Conservation (phyloP, 1,140 invertebrate genomes). For the Drosophila repletoides region DNA sequence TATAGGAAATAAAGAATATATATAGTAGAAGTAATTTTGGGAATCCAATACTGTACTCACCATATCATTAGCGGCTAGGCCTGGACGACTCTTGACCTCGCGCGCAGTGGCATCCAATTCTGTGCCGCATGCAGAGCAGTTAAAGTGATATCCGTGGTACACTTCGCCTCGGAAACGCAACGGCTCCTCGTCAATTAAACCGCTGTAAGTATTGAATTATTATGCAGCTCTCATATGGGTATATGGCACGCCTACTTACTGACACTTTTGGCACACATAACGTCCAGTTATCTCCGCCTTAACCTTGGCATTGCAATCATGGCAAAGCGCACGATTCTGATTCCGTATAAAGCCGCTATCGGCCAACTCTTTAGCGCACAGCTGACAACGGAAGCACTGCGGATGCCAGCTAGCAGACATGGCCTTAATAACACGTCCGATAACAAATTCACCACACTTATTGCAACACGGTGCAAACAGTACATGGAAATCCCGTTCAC, state of each 20-base stretch:
- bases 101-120: conserved; percentile 95
- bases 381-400: conserved; percentile 97
- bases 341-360: conserved; percentile 99
- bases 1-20: conserved; percentile 19
- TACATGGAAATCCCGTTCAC: conserved; percentile 99
- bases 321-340: conserved; percentile 95
- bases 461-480: conserved; percentile 99
- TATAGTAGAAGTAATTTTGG: no score
- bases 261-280: conserved; percentile 99
- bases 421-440: conserved; percentile 99
- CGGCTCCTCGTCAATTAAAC: conserved; percentile 97
- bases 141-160: conserved; percentile 99
- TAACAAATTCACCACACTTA: conserved; percentile 98
- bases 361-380: conserved; percentile 94
- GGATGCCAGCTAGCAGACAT: conserved; percentile 99
- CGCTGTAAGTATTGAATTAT: conserved; percentile 84
- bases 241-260: conserved; percentile 86
- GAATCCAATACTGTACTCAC: conserved; percentile 14
- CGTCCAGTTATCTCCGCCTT: conserved; percentile 97
- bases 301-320: conserved; percentile 97
- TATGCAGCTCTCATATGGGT: neutral
- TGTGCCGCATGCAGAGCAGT: conserved; percentile 94
- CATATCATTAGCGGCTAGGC: conserved; percentile 95
- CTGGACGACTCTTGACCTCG: conserved; percentile 95
- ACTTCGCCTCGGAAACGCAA: conserved; percentile 97